Conservation (phyloP, 2,113 vertebrate genomes). For the Aldabrachelys gigantea region DNA sequence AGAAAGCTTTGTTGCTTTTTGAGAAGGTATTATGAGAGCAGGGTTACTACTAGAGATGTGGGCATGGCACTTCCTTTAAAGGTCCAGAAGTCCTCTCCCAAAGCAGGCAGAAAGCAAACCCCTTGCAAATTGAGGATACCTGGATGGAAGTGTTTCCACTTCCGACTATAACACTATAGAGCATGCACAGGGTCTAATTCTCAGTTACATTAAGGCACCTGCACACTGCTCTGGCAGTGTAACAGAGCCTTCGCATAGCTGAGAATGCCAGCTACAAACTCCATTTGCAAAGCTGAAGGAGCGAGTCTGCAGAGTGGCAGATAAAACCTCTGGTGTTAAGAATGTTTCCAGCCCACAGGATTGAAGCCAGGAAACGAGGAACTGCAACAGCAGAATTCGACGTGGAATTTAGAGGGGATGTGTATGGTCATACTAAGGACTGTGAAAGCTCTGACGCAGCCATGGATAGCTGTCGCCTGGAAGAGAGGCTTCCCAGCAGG, state of each 20-base stretch:
- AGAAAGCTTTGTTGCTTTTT: too few species aligned
- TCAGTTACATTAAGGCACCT: conserved; percentile 36
- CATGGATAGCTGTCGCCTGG: background rate
- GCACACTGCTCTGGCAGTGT: conserved; percentile 10
- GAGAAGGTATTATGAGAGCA: rapidly evolving
- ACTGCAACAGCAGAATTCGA: rapidly evolving
- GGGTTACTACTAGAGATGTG: background rate
- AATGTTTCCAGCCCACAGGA: background rate
- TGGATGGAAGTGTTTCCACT: background rate
- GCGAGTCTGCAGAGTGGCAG: background rate
- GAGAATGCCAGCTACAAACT: background rate
- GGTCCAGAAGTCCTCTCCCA: background rate
- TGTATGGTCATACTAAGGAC: background rate
- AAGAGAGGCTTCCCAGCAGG: rapidly evolving
- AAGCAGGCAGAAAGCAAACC: background rate
- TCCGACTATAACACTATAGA: conserved; percentile 15
- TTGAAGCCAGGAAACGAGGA: background rate
- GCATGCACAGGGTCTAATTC: conserved; percentile 8
- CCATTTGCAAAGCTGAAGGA: conserved; percentile 34
- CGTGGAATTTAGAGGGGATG: background rate
- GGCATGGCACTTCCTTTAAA: rapidly evolving
- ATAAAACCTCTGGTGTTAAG: conserved; percentile 10
- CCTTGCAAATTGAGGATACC: background rate
- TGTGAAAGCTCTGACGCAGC: background rate
- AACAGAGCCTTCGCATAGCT: background rate